Base-by-base conservation (phyloP, 1,140 invertebrate genomes). In the Stenopsyche tienmushanensis region DNA sequence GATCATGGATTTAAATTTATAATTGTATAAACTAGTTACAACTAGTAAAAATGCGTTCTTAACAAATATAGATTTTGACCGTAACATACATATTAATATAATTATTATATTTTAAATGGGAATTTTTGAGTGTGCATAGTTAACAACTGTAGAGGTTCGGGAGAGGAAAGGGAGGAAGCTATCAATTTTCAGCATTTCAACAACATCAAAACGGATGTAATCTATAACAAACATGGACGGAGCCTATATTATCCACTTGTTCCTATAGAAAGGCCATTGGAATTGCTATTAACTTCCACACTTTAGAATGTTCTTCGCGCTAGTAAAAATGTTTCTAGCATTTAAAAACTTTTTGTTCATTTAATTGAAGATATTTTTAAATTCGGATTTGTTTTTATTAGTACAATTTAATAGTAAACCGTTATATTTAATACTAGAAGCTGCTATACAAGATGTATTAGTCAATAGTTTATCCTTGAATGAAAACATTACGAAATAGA, bases 171-270 rank as follows among this genome's bases (percentile, higher is more conserved):
- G 18, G 21, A 8, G 21, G 17, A 24, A 54, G 8, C 29, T 54
- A 20, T n/a, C 47, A 21, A 5, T 18, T 18, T 18, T 50, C 41
- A 42, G 10, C 24, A 42, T 41, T 17, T 21, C 39, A n/a, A 34
- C 53, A 47, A 21, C 45, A 23, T 25, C 41, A 13, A 47, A 64
- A 25, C 29, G n/a, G 44, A 47, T 53, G 62, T 49, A n/a, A 53
- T 10, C 15, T 15, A 54, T 39, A 45, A 64, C 34, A 53, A 21
- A 52, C 23, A 54, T 64, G 62, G 62, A 64, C 62, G 62, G 62
- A 64, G 13, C 25, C 60, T 53, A 62, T 63, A 63, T 63, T 63
- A 63, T 63, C 25, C 59, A 39, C 18, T 64, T 26, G 52, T 64
- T 54, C 34, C 34, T 42, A 64, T 24, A 10, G 17, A 42, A 64